A percentile compares a stretch with the other conserved stretches of the same genome.
Conservation (phyloP, 2,797 vertebrate species). For the Lateolabrax maculatus region DNA sequence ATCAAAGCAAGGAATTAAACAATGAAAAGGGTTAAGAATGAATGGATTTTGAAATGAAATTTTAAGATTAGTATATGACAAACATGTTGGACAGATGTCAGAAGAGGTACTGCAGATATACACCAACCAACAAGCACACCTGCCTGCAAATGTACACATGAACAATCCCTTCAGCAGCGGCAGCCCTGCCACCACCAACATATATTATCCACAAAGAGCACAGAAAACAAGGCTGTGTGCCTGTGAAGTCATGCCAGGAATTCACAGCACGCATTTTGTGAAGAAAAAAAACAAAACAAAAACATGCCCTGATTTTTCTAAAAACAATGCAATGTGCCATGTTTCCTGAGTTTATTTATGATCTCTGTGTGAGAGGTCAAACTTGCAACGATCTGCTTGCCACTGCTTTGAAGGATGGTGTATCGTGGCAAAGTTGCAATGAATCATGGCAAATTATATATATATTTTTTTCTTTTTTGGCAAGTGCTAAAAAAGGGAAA, state of each 20-base stretch:
- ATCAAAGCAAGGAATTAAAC: constrained; percentile 1
- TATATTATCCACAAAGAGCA: constrained; percentile 70
- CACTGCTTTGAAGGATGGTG: not conserved
- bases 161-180: constrained; percentile 43
- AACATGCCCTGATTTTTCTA: constrained; percentile 38
- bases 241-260: constrained; percentile 73
- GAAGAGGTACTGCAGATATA: constrained; percentile 21
- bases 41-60: constrained; percentile 13
- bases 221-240: constrained; percentile 48
- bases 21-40: not conserved
- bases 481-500: not conserved
- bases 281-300: not conserved
- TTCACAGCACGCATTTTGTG: constrained; percentile 53
- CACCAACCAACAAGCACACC: constrained; percentile 29
- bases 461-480: not conserved
- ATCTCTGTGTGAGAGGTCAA: constrained; percentile 40
- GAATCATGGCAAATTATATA: constrained; percentile 29
- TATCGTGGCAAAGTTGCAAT: constrained; percentile 26
- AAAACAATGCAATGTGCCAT: constrained; percentile 42
- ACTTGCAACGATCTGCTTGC: not conserved
- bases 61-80: not conserved
- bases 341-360: constrained; percentile 49
- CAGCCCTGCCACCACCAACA: constrained; percentile 48
- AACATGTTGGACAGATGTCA: constrained; percentile 17
- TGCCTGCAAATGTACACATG: constrained; percentile 51